Evolutionary conservation across 2,113 vertebrate genomes (phyloP).

Genomic region (Cavia aperea): DNA sequence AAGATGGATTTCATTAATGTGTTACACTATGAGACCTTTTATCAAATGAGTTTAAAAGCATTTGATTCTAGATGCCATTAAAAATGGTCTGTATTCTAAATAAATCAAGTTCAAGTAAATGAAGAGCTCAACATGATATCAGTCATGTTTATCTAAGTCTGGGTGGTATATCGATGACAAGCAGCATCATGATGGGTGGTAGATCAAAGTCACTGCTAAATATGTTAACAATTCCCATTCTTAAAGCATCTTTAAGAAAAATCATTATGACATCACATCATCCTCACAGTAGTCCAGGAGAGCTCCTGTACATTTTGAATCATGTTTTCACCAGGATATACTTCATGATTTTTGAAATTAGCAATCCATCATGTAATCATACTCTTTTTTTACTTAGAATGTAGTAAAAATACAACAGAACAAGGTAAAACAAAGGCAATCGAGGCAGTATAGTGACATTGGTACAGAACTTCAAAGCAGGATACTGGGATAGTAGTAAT

Average conservation of each 20-base stretch:
- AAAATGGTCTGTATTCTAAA: conserved; percentile 74
- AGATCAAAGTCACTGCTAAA: not conserved
- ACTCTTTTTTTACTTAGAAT: not conserved
- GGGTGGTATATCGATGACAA: conserved; percentile 72
- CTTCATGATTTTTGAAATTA: not conserved
- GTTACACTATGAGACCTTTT: conserved; percentile 59
- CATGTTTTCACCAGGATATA: not conserved
- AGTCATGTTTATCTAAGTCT: conserved; percentile 64
- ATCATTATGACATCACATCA: not conserved
- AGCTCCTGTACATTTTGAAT: not conserved
- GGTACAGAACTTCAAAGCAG: too few relatives aligned
- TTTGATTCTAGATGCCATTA: conserved; percentile 54
- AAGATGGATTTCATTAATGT: conserved; percentile 38
- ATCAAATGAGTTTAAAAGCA: conserved; percentile 72
- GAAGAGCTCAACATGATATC: conserved; percentile 60
- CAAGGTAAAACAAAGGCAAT: too few relatives aligned
- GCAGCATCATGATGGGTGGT: conserved; percentile 69
- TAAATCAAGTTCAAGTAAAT: conserved; percentile 74
- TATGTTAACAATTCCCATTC: not conserved
- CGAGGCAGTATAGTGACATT: too few relatives aligned
- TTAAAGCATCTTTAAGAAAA: not conserved
- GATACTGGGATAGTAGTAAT: too few relatives aligned
- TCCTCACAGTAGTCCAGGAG: not conserved
- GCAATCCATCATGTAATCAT: not conserved
- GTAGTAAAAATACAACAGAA: too few relatives aligned